Evolutionary conservation across 2,888 invertebrate genomes (phyloP).

Genomic region (Autographa gamma): DNA sequence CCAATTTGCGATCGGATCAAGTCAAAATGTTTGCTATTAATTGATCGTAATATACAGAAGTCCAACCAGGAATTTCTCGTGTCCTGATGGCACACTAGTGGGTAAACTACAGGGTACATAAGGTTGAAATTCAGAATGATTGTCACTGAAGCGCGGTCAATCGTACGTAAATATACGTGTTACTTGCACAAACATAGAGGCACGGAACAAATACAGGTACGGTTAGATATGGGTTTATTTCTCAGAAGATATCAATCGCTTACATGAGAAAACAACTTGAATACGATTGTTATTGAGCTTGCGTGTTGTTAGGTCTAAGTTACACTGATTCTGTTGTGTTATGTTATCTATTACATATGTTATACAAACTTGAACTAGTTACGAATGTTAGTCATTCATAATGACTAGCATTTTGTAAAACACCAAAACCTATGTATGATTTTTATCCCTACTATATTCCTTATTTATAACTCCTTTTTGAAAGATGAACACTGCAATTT

Average conservation of each 20-base stretch:
- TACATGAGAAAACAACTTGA: not conserved
- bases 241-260: constrained; percentile 3
- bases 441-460: too few species aligned
- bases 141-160: constrained; percentile 1
- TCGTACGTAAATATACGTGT: not conserved
- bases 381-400: not conserved
- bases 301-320: not conserved
- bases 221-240: constrained; percentile 6
- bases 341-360: not conserved
- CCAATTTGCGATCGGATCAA: not conserved
- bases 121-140: not conserved
- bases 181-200: not conserved
- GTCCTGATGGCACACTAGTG: not conserved
- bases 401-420: not conserved
- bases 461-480: not conserved
- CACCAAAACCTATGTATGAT: too few species aligned
- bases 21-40: not conserved
- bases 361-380: constrained; percentile 4
- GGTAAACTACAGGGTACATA: not conserved
- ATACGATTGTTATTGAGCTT: not conserved
- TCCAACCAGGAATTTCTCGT: not conserved
- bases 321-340: not conserved
- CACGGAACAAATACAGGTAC: not conserved
- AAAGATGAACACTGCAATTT: not conserved
- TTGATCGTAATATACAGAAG: not conserved